phyloP scores from a whole-genome alignment of 2,888 invertebrate genomes.

The Cyclophora punctaria region DNA sequence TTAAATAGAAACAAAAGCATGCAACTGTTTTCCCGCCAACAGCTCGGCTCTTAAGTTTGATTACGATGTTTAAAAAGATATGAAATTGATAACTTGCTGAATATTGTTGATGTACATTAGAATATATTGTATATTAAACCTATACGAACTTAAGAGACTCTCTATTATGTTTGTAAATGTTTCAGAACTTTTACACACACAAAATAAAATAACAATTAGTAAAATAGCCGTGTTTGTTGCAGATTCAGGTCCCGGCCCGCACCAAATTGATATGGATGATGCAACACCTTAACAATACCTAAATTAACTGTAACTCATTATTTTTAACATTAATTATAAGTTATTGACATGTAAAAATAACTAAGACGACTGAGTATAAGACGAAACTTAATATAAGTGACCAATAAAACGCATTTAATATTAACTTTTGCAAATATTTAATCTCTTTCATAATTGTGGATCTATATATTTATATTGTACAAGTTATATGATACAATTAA shows the following conservation, averaged over 20 bases:
- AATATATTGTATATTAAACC: too few relatives aligned
- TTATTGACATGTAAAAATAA: constrained; percentile 32
- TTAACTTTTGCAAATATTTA: constrained; percentile 77
- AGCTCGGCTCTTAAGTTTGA: too few relatives aligned
- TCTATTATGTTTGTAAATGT: too few relatives aligned
- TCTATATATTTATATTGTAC: constrained; percentile 76
- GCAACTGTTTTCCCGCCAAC: too few relatives aligned
- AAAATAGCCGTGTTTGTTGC: constrained; percentile 19
- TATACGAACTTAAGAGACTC: too few relatives aligned
- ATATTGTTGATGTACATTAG: too few relatives aligned
- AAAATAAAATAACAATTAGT: too few relatives aligned
- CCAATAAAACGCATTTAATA: constrained; percentile 54
- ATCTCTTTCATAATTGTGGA: constrained; percentile 76
- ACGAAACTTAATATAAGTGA: constrained; percentile 23
- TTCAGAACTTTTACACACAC: too few relatives aligned
- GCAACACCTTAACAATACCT: constrained; percentile 21
- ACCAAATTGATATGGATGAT: constrained; percentile 57
- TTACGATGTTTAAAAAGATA: too few relatives aligned
- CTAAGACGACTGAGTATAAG: constrained; percentile 36
- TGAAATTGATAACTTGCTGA: too few relatives aligned
- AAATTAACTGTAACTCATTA: constrained; percentile 32
- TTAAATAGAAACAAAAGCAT: too few relatives aligned
- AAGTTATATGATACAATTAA: constrained; percentile 72
- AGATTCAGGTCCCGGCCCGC: constrained; percentile 77
- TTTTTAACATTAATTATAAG: constrained; percentile 28